Evolutionary conservation across 2,888 invertebrate genomes (phyloP).

Genomic region (Sarcophaga carnaria): DNA sequence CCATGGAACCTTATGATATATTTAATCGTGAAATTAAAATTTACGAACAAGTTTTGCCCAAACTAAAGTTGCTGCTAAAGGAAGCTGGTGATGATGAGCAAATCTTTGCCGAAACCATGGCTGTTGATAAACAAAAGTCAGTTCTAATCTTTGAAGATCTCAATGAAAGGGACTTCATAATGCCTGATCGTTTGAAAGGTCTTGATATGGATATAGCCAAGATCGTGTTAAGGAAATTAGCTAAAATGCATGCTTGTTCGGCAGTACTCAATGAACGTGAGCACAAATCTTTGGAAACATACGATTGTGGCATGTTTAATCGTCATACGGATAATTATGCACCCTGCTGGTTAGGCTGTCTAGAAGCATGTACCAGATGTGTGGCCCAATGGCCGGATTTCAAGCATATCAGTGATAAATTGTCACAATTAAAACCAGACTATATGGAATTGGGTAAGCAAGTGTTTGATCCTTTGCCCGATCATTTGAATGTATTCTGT

Average conservation of each 20-base stretch:
- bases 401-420: conserved; percentile 75
- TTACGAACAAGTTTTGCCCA: conserved; percentile 79
- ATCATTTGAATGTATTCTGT: conserved; percentile 77
- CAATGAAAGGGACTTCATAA: conserved; percentile 73
- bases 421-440: conserved; percentile 73
- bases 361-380: conserved; percentile 75
- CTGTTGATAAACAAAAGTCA: conserved; percentile 77
- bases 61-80: conserved; percentile 75
- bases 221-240: conserved; percentile 81
- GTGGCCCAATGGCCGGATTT: conserved; percentile 77
- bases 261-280: conserved; percentile 82
- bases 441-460: conserved; percentile 78
- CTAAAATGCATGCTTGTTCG: conserved; percentile 83
- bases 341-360: conserved; percentile 76
- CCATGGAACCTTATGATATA: conserved; percentile 79
- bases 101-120: conserved; percentile 78
- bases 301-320: conserved; percentile 80
- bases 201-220: conserved; percentile 81
- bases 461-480: conserved; percentile 75
- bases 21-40: conserved; percentile 80
- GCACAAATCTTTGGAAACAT: conserved; percentile 73
- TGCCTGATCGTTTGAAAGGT: conserved; percentile 78
- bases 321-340: conserved; percentile 77
- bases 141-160: conserved; percentile 80
- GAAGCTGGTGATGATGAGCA: conserved; percentile 76